Evolutionary conservation across 2,113 vertebrate genomes (phyloP).

Genomic region (Monarcha castaneiventris): DNA sequence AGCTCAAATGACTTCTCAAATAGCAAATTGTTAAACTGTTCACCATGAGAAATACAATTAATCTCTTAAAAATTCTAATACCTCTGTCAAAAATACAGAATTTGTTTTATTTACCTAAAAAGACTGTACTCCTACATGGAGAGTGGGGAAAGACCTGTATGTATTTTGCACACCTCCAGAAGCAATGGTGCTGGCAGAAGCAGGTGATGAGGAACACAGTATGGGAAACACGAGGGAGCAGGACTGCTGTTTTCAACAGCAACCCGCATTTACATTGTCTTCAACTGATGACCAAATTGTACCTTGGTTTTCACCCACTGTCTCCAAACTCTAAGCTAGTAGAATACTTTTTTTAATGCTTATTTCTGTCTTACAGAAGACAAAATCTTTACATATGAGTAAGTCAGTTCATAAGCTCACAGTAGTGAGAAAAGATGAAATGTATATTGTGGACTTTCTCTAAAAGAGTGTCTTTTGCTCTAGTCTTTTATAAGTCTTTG

Average conservation of each 20-base stretch:
- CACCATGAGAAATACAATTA: background rate
- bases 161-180: background rate
- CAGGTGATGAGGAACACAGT: background rate
- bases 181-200: background rate
- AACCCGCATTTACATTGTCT: background rate
- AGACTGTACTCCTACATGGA: background rate
- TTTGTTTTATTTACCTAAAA: background rate
- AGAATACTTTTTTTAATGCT: background rate
- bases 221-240: background rate
- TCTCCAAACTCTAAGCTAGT: background rate
- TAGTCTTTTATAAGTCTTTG: background rate
- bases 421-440: background rate
- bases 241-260: background rate
- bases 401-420: background rate
- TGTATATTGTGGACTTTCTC: background rate
- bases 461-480: background rate
- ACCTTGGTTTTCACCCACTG: background rate
- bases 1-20: conserved; percentile 10
- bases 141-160: background rate
- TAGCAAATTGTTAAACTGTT: background rate
- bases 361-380: background rate
- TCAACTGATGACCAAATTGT: background rate
- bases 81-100: background rate
- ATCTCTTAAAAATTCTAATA: conserved; percentile 1
- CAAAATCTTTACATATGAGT: background rate